These are phyloP conservation scores for Cephus pulcher DNA, from an alignment of 2,888 invertebrate genomes.

Conservation along the genomic window DNA sequence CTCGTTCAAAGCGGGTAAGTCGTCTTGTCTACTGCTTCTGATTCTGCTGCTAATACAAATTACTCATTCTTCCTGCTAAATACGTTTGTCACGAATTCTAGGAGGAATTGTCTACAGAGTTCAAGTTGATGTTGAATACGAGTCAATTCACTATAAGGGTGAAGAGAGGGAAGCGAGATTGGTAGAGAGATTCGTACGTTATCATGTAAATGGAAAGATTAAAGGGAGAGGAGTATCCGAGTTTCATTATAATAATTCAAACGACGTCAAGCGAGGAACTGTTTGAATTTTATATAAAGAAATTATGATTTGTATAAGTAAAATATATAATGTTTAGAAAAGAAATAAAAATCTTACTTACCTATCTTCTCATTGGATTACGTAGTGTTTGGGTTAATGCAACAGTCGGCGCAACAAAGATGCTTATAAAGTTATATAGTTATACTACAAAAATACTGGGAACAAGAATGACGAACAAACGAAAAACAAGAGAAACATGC, in stretches of 20 bases:
- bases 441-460: not conserved
- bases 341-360: not conserved
- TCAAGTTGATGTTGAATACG: conserved; percentile 72
- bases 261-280: not conserved
- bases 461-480: not conserved
- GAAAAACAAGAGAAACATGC: not conserved
- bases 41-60: not conserved
- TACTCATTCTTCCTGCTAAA: not conserved
- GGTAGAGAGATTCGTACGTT: conserved; percentile 72
- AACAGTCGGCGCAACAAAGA: not conserved
- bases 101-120: conserved; percentile 70
- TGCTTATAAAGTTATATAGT: not conserved
- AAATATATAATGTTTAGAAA: not conserved
- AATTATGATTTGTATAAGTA: not conserved
- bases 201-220: conserved; percentile 71
- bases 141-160: conserved; percentile 75
- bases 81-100: conserved; percentile 6
- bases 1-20: conserved; percentile 69
- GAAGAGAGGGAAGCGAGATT: conserved; percentile 77
- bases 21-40: conserved; percentile 11
- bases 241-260: not conserved
- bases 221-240: conserved; percentile 76
- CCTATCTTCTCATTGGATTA: not conserved
- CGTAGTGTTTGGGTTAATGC: not conserved
- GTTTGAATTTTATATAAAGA: not conserved